Evolutionary conservation across 1,140 invertebrate genomes (phyloP).

Genomic region (Dreissena polymorpha): DNA sequence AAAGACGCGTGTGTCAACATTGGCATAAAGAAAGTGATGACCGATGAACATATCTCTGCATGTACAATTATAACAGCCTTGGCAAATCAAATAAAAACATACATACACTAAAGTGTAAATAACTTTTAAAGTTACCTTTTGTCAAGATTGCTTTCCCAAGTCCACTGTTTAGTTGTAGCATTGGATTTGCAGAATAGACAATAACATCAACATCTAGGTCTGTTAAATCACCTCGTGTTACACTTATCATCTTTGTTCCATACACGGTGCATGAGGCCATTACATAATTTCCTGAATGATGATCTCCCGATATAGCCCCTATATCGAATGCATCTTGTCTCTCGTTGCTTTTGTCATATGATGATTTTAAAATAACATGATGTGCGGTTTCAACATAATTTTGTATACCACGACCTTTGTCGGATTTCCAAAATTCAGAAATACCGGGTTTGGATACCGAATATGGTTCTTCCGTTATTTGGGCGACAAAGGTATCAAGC

Average conservation of each 20-base stretch:
- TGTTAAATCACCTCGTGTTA: slow-evolving; percentile 23
- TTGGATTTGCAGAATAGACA: slow-evolving; percentile 37
- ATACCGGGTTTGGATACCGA: slow-evolving; percentile 15
- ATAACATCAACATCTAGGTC: slow-evolving; percentile 25
- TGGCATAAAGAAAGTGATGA: too few relatives aligned
- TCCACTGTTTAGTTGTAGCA: slow-evolving; percentile 21
- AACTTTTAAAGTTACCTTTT: slow-evolving; percentile 16
- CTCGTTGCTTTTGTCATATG: slow-evolving; percentile 7
- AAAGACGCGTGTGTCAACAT: too few relatives aligned
- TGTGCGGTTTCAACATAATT: background rate
- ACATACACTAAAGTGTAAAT: background rate
- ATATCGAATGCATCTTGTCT: background rate
- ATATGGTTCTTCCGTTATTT: slow-evolving; percentile 15
- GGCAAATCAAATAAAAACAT: too few relatives aligned
- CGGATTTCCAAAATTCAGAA: slow-evolving; percentile 5
- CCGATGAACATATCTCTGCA: too few relatives aligned
- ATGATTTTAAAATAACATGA: background rate
- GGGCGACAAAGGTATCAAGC: background rate
- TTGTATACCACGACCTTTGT: slow-evolving; percentile 28
- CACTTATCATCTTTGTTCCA: slow-evolving; percentile 8
- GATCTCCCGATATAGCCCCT: background rate
- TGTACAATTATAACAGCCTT: too few relatives aligned
- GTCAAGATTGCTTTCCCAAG: slow-evolving; percentile 27
- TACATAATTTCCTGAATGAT: background rate
- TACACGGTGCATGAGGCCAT: slow-evolving; percentile 3